Conservation (phyloP, 2,113 vertebrate species). For the Cyanoderma ruficeps region DNA sequence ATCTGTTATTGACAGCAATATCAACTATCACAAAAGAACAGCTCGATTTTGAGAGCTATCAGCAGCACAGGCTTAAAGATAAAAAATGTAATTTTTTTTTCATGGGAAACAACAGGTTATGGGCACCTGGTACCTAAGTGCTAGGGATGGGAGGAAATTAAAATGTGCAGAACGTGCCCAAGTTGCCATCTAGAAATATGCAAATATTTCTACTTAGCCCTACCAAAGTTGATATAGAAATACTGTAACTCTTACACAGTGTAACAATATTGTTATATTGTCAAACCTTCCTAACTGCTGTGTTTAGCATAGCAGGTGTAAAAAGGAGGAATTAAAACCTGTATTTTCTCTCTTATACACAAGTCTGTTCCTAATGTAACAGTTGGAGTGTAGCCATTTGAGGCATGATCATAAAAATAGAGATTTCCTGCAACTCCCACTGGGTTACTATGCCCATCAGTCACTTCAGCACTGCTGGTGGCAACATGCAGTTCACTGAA, state of each 20-base stretch:
- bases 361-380: background rate
- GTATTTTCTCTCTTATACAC: background rate
- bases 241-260: background rate
- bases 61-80: background rate
- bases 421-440: background rate
- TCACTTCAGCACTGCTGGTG: background rate
- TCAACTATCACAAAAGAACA: background rate
- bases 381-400: background rate
- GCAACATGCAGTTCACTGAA: background rate
- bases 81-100: background rate
- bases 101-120: background rate
- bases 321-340: background rate
- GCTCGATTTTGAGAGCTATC: background rate
- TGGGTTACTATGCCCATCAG: background rate
- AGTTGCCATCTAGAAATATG: background rate
- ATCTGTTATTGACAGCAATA: background rate
- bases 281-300: background rate
- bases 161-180: background rate
- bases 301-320: background rate
- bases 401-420: background rate
- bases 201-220: background rate
- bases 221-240: background rate
- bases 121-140: background rate
- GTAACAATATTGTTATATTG: background rate
- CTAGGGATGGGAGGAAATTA: background rate